A percentile compares a stretch with the other conserved stretches of the same genome.
These are phyloP conservation scores for Diaphora mendica DNA, from an alignment of 2,888 invertebrate species.

Conservation along the genomic window DNA sequence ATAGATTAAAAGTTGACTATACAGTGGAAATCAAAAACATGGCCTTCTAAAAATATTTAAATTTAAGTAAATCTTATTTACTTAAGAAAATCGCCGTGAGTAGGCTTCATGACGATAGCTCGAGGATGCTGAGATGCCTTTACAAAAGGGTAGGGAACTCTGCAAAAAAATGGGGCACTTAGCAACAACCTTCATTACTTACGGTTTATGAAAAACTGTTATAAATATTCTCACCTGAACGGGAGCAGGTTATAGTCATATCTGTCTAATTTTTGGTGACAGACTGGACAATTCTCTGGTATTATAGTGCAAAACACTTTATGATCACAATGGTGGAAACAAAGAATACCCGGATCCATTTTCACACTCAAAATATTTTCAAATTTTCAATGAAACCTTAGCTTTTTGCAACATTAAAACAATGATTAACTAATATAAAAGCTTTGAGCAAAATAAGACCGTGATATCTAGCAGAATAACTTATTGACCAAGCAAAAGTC, in stretches of 20 bases:
- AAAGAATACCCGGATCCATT: conserved; percentile 94
- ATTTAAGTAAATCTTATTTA: conserved; percentile 89
- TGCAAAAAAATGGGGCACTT: conserved; percentile 77
- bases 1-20: conserved; percentile 26
- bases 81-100: conserved; percentile 95
- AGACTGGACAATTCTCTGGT: conserved; percentile 92
- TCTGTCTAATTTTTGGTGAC: conserved; percentile 86
- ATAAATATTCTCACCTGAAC: conserved; percentile 87
- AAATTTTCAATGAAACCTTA: conserved; percentile 66
- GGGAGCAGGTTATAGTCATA: conserved; percentile 90
- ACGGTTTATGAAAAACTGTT: conserved; percentile 23
- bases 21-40: conserved; percentile 30
- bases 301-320: conserved; percentile 93
- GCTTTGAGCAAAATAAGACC: conserved; percentile 54
- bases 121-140: conserved; percentile 93
- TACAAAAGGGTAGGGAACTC: conserved; percentile 94
- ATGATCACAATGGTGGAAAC: conserved; percentile 95
- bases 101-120: conserved; percentile 94
- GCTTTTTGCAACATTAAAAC: conserved; percentile 38
- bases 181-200: conserved; percentile 65
- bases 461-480: conserved; percentile 53
- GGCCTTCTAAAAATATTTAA: neutral
- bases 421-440: conserved; percentile 43
- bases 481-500: conserved; percentile 67
- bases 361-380: conserved; percentile 56